Evolutionary conservation across 1,140 invertebrate species (phyloP).

Genomic region (Penaeus indicus): DNA sequence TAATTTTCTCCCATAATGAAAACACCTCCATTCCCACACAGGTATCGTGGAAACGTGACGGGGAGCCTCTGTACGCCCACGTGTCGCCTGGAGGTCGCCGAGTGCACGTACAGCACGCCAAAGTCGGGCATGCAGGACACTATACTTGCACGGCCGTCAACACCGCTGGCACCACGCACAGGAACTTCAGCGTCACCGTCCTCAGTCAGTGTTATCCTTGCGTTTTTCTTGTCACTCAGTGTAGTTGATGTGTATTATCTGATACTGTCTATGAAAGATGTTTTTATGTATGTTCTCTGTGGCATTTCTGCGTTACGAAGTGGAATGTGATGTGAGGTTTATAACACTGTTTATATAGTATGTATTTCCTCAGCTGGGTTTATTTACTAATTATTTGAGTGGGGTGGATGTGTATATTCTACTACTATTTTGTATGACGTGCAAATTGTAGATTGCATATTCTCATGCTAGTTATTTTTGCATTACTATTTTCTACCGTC

Average conservation of each 20-base stretch:
- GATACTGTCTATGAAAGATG: background rate
- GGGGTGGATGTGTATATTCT: too few relatives aligned
- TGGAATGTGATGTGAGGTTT: too few relatives aligned
- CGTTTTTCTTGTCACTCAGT: too few relatives aligned
- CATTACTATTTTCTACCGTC: too few relatives aligned
- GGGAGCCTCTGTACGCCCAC: constrained; percentile 5
- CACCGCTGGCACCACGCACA: constrained; percentile 63
- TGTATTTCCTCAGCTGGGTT: too few relatives aligned
- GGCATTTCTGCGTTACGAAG: too few relatives aligned
- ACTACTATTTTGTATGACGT: too few relatives aligned
- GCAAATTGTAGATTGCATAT: too few relatives aligned
- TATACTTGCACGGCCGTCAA: constrained; percentile 67
- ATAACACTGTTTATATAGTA: too few relatives aligned
- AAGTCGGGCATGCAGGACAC: constrained; percentile 51
- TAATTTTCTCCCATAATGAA: background rate
- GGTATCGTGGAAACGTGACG: constrained; percentile 49
- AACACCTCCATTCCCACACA: background rate
- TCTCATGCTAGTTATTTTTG: too few relatives aligned
- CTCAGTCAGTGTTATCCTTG: constrained; percentile 46
- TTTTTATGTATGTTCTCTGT: too few relatives aligned
- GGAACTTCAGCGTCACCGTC: constrained; percentile 64
- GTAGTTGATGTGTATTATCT: background rate
- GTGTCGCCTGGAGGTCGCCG: constrained; percentile 29
- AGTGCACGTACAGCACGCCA: constrained; percentile 28
- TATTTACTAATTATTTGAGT: too few relatives aligned